Evolutionary conservation across 2,888 invertebrate genomes (phyloP), one percentile per base, ranked within the genome.

Genomic region (Bembecia ichneumoniformis): DNA sequence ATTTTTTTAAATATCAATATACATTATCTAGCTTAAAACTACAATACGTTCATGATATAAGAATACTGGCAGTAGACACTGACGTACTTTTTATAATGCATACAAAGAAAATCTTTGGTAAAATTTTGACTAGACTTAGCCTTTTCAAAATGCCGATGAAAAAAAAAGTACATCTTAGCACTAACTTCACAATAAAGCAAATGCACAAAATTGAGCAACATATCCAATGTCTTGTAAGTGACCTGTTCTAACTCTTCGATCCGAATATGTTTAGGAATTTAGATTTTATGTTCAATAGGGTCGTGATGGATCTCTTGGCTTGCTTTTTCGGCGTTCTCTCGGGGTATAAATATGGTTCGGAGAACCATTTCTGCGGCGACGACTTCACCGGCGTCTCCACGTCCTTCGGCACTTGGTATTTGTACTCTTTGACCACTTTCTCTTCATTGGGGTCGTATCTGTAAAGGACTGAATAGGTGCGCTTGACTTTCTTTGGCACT

Each of bases 201-300:
- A 86, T 86, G 84, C 86, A 83, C 69, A 60, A 50, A 68, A 65
- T 86, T 87, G 86, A 86, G 86, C 86, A 86, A 86, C 63, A 70
- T 67, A 65, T 65, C 67, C 66, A 56, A 57, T 59, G 58, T 55
- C 49, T 52, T 51, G 34, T 49, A 52, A 43, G 43, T 9, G 45
- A 51, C 48, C 36, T 55, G 46, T 49, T 63, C 74, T 83, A 87
- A 71, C 82, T 79, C 60, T 86, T 87, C 3, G 78, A 71, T 36
- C 78, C 62, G 62, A 87, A 87, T 50, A 87, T 86, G 59, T 87
- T 87, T 47, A 87, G 67, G 64, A 87, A 77, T 52, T 86, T 87
- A 1, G 86, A 79, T 62, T 86, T 87, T 58, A 87, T 86, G 58
- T 77, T 86, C 40, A 87, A 60, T 3, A 87, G 64, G 0, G 86